phyloP scores from a whole-genome alignment of 2,113 vertebrate genomes.

The Semnornis frantzii region DNA sequence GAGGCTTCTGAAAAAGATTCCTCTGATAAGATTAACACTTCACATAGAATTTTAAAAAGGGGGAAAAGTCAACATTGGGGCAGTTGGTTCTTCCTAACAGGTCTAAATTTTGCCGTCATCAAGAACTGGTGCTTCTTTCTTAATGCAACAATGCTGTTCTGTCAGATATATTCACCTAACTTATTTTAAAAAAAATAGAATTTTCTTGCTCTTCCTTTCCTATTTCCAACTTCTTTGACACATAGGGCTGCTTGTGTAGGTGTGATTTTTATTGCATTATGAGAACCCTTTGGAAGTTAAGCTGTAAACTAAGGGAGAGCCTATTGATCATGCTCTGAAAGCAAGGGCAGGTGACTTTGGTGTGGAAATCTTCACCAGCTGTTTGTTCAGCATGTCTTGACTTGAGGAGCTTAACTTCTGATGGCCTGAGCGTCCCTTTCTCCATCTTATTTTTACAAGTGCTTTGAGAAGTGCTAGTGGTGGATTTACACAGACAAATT shows the following conservation, averaged over 20 bases:
- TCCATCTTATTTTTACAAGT: constrained; percentile 22
- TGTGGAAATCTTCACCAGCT: background rate
- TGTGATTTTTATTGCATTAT: background rate
- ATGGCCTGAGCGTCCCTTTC: background rate
- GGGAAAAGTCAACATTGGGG: background rate
- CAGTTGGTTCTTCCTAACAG: background rate
- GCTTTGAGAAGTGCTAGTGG: background rate
- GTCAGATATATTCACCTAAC: background rate
- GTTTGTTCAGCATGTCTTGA: background rate
- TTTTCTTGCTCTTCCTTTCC: constrained; percentile 12
- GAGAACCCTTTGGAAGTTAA: background rate
- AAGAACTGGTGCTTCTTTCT: background rate
- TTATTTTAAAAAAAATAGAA: background rate
- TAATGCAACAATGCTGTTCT: background rate
- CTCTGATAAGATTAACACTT: background rate
- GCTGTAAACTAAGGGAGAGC: background rate
- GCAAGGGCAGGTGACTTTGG: background rate
- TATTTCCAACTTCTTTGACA: background rate
- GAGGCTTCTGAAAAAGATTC: background rate
- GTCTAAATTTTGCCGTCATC: background rate
- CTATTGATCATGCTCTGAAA: background rate
- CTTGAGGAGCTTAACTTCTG: constrained; percentile 24
- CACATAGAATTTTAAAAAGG: background rate
- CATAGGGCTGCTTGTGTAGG: background rate
- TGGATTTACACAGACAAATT: background rate